Evolutionary conservation across 2,797 vertebrate genomes (phyloP), one percentile per base, ranked within the genome.

Genomic region (Acrossocheilus fasciatus): DNA sequence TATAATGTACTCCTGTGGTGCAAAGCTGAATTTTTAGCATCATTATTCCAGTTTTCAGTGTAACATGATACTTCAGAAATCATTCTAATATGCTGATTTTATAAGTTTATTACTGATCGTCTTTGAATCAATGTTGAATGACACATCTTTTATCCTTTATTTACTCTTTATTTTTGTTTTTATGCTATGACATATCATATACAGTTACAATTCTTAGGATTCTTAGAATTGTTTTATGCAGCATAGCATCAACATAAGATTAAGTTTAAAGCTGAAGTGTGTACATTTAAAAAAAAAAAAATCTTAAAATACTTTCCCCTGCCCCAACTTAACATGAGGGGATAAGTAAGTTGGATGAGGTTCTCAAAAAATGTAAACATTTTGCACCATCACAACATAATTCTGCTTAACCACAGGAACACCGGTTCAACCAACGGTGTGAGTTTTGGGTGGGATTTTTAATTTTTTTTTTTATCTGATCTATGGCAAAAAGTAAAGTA

Each of bases 201-300:
- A 26, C 36, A 64, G 8, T 45, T 64, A 45, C 77, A 80, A 15
- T 30, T 18, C n/a, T 41, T 12, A 59, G 6, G 36, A 41, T 30
- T 64, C 8, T 45, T 30, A 30, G 23, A 41, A 14, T 17, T 11
- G 10, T 62, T 79, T 18, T 45, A 79, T 79, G n/a, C 7, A 6
- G 36, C 36, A 79, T 79, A 43, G 39, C 12, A 62, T 79, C 39
- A 64, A n/a, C 7, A 18, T 23, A 7, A 39, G 18, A 77, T 76
- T 7, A 34, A 7, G 34, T 57, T 36, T 77, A 77, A 76, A 77
- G 34, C 50, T 54, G 75, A 77, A 77, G 75, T 39, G 18, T 57
- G 50, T 57, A 8, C 1, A 34, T 41, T 70, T 68, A 30, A 30
- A 30, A 30, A 30, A 30, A 30, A 30, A 30, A 30, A 1, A 1